Evolutionary conservation across 2,113 vertebrate species (phyloP).

Genomic region (Oreotrochilus melanogaster): DNA sequence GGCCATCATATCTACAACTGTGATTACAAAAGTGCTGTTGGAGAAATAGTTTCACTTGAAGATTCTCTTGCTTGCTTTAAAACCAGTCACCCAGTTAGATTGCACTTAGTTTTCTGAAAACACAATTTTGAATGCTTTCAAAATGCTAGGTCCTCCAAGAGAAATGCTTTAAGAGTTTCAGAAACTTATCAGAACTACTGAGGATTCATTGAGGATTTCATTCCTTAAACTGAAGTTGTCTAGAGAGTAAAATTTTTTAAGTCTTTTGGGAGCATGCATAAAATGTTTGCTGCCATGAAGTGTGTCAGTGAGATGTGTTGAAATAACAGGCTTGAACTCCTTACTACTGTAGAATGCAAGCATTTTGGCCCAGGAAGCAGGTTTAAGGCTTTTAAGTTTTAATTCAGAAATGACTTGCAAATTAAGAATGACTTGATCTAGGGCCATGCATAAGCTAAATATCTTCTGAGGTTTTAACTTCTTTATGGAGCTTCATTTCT

Average conservation of each 20-base stretch:
- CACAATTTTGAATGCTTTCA: neutral
- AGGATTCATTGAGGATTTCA: neutral
- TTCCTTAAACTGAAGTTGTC: neutral
- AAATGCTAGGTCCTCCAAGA: slow-evolving; percentile 26
- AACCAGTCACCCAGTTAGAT: neutral
- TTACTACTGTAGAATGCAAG: neutral
- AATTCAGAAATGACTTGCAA: neutral
- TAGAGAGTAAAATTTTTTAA: neutral
- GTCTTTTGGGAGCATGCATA: neutral
- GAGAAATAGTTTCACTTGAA: neutral
- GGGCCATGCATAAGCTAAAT: neutral
- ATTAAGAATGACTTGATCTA: neutral
- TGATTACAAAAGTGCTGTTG: neutral
- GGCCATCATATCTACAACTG: neutral
- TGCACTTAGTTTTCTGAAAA: neutral
- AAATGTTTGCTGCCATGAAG: neutral
- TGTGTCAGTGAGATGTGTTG: neutral
- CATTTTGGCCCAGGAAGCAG: neutral
- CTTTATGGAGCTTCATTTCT: neutral
- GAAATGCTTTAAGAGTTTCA: neutral
- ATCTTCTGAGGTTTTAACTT: neutral
- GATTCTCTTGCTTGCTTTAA: neutral
- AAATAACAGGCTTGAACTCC: neutral
- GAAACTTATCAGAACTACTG: neutral
- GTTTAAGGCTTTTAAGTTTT: neutral